A percentile compares a stretch with the other conserved stretches of the same genome.
These are phyloP conservation scores for Chaetodon trifasciatus DNA, from an alignment of 2,797 vertebrate species.

Conservation along the genomic window DNA sequence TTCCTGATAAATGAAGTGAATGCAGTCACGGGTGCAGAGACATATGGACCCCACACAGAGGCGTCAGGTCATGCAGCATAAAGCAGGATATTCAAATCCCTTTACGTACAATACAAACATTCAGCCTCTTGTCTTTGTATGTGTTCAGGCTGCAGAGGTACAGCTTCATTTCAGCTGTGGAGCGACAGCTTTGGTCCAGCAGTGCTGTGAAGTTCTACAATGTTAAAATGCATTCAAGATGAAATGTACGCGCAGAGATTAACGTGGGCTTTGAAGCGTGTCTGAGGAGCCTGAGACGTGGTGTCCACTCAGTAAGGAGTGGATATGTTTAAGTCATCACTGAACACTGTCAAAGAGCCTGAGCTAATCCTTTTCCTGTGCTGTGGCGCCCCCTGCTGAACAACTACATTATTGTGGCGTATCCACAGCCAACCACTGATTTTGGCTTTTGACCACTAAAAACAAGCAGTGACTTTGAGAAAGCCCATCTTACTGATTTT, in stretches of 20 bases:
- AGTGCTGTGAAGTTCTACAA: constrained; percentile 33
- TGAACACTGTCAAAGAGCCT: accelerated
- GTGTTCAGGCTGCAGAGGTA: constrained; percentile 13
- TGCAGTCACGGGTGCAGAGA: background rate
- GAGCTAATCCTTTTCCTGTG: background rate
- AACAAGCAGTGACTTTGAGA: background rate
- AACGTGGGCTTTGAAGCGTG: constrained; percentile 31
- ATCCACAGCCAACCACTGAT: background rate
- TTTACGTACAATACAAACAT: background rate
- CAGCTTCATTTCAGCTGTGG: constrained; percentile 17
- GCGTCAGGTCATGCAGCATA: background rate
- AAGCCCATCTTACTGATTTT: background rate
- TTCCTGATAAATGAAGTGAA: background rate
- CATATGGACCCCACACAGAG: too few relatives aligned
- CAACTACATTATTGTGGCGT: accelerated
- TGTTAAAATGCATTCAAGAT: constrained; percentile 45
- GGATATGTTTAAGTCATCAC: constrained; percentile 53
- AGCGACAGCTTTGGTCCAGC: constrained; percentile 13
- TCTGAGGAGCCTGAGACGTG: constrained; percentile 36
- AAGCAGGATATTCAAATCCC: constrained; percentile 5
- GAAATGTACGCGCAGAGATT: constrained; percentile 39
- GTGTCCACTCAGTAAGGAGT: constrained; percentile 25
- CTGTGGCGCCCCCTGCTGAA: constrained; percentile 63
- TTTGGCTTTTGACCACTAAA: background rate
- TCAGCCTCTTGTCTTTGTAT: constrained; percentile 13